Evolutionary conservation across 2,113 vertebrate genomes (phyloP).

Genomic region (Macrotus californicus): DNA sequence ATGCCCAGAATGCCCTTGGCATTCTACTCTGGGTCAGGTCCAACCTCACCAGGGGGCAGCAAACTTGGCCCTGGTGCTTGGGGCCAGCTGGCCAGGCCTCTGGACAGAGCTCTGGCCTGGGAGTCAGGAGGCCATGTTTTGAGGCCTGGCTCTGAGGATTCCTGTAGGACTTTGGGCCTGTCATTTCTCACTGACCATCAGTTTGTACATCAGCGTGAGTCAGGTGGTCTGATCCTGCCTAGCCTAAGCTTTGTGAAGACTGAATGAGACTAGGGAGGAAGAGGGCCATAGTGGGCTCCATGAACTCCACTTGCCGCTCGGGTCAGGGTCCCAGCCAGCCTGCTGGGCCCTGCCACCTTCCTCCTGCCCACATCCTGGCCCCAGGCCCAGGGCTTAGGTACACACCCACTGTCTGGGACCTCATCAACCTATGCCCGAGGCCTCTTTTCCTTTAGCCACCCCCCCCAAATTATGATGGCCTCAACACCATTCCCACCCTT

Average conservation of each 20-base stretch:
- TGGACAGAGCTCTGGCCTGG: background rate
- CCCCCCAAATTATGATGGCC: no score
- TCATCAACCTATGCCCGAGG: background rate
- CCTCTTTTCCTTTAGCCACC: background rate
- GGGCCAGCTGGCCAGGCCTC: background rate
- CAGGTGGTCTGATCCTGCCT: background rate
- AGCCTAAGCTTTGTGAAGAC: background rate
- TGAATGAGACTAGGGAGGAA: background rate
- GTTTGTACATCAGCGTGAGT: background rate
- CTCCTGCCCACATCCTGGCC: background rate
- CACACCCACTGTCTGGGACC: background rate
- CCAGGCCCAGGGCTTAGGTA: background rate
- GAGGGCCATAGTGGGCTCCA: background rate
- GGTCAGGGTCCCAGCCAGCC: background rate
- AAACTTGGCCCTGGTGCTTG: background rate
- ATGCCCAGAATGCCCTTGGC: background rate
- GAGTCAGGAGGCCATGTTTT: background rate
- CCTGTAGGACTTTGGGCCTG: background rate
- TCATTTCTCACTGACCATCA: background rate
- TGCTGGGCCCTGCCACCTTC: background rate
- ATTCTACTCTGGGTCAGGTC: background rate
- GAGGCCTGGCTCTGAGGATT: background rate
- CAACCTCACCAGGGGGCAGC: background rate
- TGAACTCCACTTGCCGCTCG: background rate
- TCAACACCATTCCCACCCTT: background rate